phyloP scores from a whole-genome alignment of 2,797 vertebrate genomes.

The Diceros bicornis region DNA sequence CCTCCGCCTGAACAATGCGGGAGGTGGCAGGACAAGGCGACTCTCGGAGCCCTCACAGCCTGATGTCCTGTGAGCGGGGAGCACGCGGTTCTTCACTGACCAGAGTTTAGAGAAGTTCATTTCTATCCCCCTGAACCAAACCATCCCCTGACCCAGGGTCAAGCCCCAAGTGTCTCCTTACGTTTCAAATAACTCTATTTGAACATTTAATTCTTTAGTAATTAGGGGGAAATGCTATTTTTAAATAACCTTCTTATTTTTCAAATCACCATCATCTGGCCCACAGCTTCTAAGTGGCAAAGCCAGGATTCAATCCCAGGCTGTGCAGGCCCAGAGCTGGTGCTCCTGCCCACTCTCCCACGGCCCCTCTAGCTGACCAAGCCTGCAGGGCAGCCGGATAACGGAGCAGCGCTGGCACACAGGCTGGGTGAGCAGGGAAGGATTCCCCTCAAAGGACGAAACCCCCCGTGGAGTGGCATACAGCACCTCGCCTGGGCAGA shows the following conservation, averaged over 20 bases:
- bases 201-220: neutral
- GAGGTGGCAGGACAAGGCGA: neutral
- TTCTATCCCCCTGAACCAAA: neutral
- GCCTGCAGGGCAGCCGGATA: neutral
- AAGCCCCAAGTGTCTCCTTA: neutral
- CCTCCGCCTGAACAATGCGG: accelerated
- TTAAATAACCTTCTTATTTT: neutral
- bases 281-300: neutral
- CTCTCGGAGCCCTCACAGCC: neutral
- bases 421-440: neutral
- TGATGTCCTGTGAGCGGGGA: neutral
- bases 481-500: neutral
- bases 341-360: accelerated
- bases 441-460: neutral
- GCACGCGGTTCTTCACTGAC: neutral
- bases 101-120: neutral
- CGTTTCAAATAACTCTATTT: neutral
- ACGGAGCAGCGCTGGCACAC: accelerated
- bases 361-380: neutral
- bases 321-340: neutral
- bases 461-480: neutral
- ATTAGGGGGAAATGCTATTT: neutral
- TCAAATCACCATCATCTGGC: neutral
- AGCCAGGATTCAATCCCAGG: neutral
- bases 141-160: neutral